Percentiles rank a stretch among this genome's conserved stretches.
Evolutionary conservation across 2,113 vertebrate species (phyloP).

Genomic region (Engystomops pustulosus): DNA sequence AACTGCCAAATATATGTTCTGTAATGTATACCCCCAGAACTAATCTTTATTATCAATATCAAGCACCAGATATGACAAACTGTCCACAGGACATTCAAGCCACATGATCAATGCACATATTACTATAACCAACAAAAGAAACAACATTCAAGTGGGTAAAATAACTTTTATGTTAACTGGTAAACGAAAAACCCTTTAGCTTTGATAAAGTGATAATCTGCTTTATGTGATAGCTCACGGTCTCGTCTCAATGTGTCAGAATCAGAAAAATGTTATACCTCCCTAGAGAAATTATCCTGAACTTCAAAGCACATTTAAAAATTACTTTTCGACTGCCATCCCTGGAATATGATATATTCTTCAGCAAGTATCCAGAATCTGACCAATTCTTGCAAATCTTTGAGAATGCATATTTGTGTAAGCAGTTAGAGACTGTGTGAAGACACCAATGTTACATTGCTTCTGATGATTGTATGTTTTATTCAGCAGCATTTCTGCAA

Average conservation of each 20-base stretch:
- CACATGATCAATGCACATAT: background rate
- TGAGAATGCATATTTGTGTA: background rate
- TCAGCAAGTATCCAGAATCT: background rate
- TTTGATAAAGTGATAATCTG: background rate
- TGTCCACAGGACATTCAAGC: background rate
- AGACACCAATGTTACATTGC: background rate
- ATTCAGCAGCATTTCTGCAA: background rate
- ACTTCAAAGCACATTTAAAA: conserved; percentile 14
- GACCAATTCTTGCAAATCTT: background rate
- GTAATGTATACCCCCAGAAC: background rate
- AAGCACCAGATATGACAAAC: background rate
- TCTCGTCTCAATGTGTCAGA: background rate
- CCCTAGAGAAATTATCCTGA: background rate
- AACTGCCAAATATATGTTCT: too few relatives aligned
- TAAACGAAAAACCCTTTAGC: background rate
- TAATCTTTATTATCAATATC: background rate
- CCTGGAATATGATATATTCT: conserved; percentile 1
- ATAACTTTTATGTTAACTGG: background rate
- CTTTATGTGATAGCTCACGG: background rate
- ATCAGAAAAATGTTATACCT: background rate
- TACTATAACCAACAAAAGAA: background rate
- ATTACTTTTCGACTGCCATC: background rate
- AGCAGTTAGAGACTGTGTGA: background rate
- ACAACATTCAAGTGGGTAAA: background rate
- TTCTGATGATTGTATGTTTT: background rate